Evolutionary conservation across 1,140 invertebrate species (phyloP).

Genomic region (Episyrphus balteatus): DNA sequence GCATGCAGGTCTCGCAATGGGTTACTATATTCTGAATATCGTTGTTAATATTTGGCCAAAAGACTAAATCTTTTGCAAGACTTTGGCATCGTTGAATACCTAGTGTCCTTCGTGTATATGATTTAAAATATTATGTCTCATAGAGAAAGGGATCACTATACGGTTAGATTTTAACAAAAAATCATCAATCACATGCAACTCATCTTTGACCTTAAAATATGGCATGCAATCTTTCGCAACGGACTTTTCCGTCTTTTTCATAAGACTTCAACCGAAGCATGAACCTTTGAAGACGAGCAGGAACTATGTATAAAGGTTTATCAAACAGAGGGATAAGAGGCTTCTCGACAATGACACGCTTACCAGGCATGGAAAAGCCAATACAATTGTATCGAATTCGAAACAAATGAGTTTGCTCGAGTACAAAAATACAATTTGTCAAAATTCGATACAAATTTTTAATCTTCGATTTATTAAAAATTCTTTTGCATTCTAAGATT

Average conservation of each 20-base stretch:
- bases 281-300: conserved; percentile 19
- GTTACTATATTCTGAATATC: conserved; percentile 29
- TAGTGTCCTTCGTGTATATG: conserved; percentile 37
- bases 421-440: too few relatives aligned
- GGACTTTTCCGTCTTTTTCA: conserved; percentile 15
- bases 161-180: conserved; percentile 25
- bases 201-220: too few relatives aligned
- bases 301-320: conserved; percentile 12
- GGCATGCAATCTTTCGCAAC: conserved; percentile 12
- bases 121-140: too few relatives aligned
- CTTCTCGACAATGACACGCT: conserved; percentile 37
- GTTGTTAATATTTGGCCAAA: conserved; percentile 37
- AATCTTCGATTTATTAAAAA: too few relatives aligned
- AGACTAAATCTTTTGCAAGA: conserved; percentile 33
- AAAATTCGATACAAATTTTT: too few relatives aligned
- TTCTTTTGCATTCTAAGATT: too few relatives aligned
- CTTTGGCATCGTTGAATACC: conserved; percentile 35
- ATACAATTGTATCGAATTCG: too few relatives aligned
- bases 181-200: too few relatives aligned
- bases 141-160: conserved; percentile 34
- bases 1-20: conserved; percentile 20
- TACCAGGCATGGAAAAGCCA: too few relatives aligned
- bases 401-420: too few relatives aligned
- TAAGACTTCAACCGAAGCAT: conserved; percentile 12
- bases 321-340: conserved; percentile 33